A percentile compares a stretch with the other conserved stretches of the same genome.
These are phyloP conservation scores for Danaus melanippus DNA, from an alignment of 1,140 invertebrate species.

Conservation along the genomic window DNA sequence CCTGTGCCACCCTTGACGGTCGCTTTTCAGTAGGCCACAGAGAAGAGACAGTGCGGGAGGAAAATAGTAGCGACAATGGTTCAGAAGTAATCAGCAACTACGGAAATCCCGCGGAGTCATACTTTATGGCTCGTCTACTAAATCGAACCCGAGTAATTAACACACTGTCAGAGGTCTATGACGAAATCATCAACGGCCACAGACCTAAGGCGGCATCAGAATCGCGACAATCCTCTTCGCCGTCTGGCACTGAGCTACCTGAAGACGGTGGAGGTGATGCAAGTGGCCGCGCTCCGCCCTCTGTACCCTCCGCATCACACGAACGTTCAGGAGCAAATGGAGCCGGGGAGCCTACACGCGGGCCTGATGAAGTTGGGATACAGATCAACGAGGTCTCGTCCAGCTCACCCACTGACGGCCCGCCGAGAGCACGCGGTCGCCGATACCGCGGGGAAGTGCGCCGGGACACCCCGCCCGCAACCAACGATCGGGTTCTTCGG, in stretches of 20 bases:
- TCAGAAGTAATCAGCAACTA: conserved; percentile 52
- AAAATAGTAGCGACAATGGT: conserved; percentile 25
- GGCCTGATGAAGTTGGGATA: conserved; percentile 59
- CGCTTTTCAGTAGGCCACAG: conserved; percentile 34
- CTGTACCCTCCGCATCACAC: conserved; percentile 9
- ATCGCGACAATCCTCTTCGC: conserved; percentile 26
- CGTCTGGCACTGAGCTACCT: conserved; percentile 25
- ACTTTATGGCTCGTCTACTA: conserved; percentile 61
- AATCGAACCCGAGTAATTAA: conserved; percentile 55
- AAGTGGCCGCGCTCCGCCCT: conserved; percentile 6
- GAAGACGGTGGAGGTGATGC: conserved; percentile 22
- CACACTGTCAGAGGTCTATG: conserved; percentile 51
- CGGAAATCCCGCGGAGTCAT: conserved; percentile 66
- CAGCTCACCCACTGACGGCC: conserved; percentile 60
- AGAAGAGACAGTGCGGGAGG: conserved; percentile 25
- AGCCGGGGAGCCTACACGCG: conserved; percentile 14
- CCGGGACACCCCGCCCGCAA: conserved; percentile 22
- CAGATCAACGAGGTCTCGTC: conserved; percentile 77
- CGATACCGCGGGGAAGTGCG: conserved; percentile 25
- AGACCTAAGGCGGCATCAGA: conserved; percentile 18
- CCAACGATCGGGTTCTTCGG: conserved; percentile 52
- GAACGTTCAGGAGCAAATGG: conserved; percentile 14
- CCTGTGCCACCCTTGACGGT: conserved; percentile 48
- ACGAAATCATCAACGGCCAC: conserved; percentile 42
- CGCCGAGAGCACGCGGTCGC: conserved; percentile 38